Evolutionary conservation across 2,888 invertebrate species (phyloP).

Genomic region (Coenonympha glycerion): DNA sequence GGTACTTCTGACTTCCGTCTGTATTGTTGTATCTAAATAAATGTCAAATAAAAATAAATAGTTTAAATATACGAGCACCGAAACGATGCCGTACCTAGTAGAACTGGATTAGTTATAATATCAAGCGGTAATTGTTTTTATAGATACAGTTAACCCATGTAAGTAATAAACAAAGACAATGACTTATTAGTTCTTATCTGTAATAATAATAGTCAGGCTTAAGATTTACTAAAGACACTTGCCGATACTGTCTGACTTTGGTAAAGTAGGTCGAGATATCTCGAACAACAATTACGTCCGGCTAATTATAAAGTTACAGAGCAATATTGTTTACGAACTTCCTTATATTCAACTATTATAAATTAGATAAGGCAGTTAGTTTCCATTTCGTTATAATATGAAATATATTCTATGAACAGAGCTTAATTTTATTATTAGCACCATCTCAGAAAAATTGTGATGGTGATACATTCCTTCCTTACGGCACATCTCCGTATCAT

Average conservation of each 20-base stretch:
- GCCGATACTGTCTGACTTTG: slow-evolving; percentile 1
- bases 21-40: too few species aligned
- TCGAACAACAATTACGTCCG: slow-evolving; percentile 9
- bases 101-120: not conserved
- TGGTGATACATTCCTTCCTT: too few species aligned
- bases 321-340: slow-evolving; percentile 10
- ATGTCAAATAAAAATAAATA: too few species aligned
- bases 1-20: too few species aligned
- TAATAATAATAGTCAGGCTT: slow-evolving; percentile 7
- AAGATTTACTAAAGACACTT: slow-evolving; percentile 11
- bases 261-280: slow-evolving; percentile 13
- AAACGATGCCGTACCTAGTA: not conserved
- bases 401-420: too few species aligned
- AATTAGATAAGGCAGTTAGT: not conserved
- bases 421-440: too few species aligned
- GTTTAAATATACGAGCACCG: too few species aligned
- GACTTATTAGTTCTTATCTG: slow-evolving; percentile 8
- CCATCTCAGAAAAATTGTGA: too few species aligned
- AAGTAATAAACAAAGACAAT: not conserved
- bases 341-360: too few species aligned
- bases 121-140: slow-evolving; percentile 2
- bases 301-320: slow-evolving; percentile 4
- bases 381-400: too few species aligned
- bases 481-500: too few species aligned
- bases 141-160: not conserved